Conservation (phyloP, 2,888 invertebrate species). For the Thera obeliscata region DNA sequence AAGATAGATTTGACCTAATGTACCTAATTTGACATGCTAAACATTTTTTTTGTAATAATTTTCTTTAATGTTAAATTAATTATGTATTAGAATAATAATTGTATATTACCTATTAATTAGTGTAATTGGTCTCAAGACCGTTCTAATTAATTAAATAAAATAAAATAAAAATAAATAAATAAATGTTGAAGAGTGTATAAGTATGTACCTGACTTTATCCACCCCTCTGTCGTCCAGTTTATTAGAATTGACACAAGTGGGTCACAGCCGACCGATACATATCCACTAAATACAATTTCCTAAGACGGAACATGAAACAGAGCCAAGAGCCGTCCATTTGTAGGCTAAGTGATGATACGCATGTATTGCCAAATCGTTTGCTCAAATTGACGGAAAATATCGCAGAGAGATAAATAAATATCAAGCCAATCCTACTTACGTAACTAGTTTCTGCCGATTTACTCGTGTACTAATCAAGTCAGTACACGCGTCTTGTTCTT, state of each 20-base stretch:
- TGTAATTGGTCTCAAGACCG: too few species aligned
- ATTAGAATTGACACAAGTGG: slow-evolving; percentile 16
- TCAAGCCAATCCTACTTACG: not conserved
- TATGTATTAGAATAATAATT: too few species aligned
- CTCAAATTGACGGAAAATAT: not conserved
- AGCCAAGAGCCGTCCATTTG: slow-evolving; percentile 12
- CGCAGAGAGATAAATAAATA: slow-evolving; percentile 2
- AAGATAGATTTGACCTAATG: too few species aligned
- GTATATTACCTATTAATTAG: too few species aligned
- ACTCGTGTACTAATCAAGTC: not conserved
- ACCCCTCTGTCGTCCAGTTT: slow-evolving; percentile 8
- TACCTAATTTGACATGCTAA: too few species aligned
- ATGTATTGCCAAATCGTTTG: slow-evolving; percentile 15
- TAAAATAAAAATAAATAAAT: too few species aligned
- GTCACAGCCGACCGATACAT: slow-evolving; percentile 13
- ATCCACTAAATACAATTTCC: slow-evolving; percentile 19
- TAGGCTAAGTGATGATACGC: slow-evolving; percentile 14
- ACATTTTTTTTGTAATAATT: too few species aligned
- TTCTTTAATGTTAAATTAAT: too few species aligned
- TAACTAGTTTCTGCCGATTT: not conserved
- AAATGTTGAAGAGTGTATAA: too few species aligned
- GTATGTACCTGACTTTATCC: not conserved
- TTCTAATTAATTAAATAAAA: too few species aligned
- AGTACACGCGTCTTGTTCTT: not conserved
- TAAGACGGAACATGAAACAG: slow-evolving; percentile 20